phyloP scores from a whole-genome alignment of 2,113 vertebrate genomes.

The Apeltes quadracus region DNA sequence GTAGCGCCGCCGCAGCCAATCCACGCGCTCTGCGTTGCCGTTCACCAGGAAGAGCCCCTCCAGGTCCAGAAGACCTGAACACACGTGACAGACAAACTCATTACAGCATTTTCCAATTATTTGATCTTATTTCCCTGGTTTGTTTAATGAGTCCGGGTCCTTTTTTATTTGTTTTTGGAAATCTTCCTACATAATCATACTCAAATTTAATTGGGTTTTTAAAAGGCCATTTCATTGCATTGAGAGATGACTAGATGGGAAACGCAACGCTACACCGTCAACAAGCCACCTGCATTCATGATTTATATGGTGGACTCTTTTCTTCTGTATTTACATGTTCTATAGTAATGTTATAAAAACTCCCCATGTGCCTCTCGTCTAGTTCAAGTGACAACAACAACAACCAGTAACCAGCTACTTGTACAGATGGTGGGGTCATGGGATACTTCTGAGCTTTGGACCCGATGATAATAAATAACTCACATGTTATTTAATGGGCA shows the following conservation, averaged over 20 bases:
- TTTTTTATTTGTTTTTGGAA: neutral
- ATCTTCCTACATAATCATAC: neutral
- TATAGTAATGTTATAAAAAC: too few species aligned
- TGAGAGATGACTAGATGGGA: neutral
- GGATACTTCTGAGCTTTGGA: neutral
- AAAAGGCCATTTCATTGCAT: neutral
- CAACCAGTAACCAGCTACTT: neutral
- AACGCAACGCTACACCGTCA: neutral
- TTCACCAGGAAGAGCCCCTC: conserved; percentile 98
- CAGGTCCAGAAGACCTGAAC: conserved; percentile 90
- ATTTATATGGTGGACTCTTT: neutral
- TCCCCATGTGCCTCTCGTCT: too few species aligned
- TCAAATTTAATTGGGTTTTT: neutral
- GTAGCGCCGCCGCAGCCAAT: conserved; percentile 95
- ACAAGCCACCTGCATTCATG: neutral
- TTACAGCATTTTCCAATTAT: neutral
- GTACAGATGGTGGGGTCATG: neutral
- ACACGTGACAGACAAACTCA: neutral
- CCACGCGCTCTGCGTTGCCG: conserved; percentile 96
- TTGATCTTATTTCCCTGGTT: neutral
- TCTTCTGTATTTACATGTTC: too few species aligned
- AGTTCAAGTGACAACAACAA: neutral
- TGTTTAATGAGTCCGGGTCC: neutral
- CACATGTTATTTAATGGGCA: neutral
- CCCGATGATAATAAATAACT: neutral